Conservation (phyloP, 2,797 vertebrate genomes). For the Sparus aurata region DNA sequence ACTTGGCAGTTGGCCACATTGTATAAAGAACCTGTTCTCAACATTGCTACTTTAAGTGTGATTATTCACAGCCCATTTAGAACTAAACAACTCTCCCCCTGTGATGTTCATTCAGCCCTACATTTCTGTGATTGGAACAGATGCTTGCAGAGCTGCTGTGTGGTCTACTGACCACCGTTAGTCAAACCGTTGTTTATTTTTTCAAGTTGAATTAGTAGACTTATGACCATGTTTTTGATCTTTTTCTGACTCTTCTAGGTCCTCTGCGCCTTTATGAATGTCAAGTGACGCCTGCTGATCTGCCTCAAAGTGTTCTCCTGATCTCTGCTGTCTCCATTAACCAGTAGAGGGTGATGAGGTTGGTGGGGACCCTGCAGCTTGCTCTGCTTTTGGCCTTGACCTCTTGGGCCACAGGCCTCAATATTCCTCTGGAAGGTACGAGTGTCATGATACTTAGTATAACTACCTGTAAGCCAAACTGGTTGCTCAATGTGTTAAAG, state of each 20-base stretch:
- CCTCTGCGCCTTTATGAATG: slow-evolving; percentile 50
- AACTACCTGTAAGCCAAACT: neutral
- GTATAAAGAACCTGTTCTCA: slow-evolving; percentile 11
- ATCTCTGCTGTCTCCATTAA: slow-evolving; percentile 39
- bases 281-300: slow-evolving; percentile 64
- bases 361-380: slow-evolving; percentile 65
- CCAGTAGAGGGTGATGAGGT: slow-evolving; percentile 77
- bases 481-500: neutral
- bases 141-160: neutral
- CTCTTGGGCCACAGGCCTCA: slow-evolving; percentile 58
- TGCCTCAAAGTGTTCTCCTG: slow-evolving; percentile 35
- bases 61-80: slow-evolving; percentile 4
- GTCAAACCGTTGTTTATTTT: neutral
- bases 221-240: neutral
- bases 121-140: slow-evolving; percentile 29
- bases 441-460: neutral
- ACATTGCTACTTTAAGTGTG: slow-evolving; percentile 1
- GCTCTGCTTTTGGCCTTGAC: slow-evolving; percentile 76
- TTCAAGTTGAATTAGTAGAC: neutral
- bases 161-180: neutral
- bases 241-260: slow-evolving; percentile 59
- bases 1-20: neutral
- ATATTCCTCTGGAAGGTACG: slow-evolving; percentile 83
- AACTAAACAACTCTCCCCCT: slow-evolving; percentile 14
- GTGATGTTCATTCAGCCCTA: slow-evolving; percentile 3